Evolutionary conservation across 2,113 vertebrate genomes (phyloP).

Genomic region (Gasterosteus aculeatus): DNA sequence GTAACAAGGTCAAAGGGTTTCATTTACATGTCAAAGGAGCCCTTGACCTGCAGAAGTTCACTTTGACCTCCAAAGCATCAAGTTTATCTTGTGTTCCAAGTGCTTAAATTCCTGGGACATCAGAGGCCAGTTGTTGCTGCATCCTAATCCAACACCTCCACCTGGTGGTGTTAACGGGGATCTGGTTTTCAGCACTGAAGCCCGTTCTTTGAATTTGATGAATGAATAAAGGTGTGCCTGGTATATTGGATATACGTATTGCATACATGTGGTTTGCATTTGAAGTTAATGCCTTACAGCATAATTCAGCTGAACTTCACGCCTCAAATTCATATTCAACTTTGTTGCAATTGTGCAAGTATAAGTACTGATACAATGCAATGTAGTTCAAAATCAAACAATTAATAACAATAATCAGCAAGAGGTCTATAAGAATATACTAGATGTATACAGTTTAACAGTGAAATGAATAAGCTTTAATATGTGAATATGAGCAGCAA

Average conservation of each 20-base stretch:
- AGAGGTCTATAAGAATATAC: not conserved
- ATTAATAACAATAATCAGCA: not conserved
- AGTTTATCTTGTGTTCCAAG: conserved; percentile 6
- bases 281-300: not conserved
- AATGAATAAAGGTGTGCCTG: not conserved
- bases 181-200: not conserved
- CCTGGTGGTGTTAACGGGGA: conserved; percentile 42
- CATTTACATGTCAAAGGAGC: conserved; percentile 3
- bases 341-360: not conserved
- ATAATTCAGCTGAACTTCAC: not conserved
- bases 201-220: not conserved
- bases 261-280: not conserved
- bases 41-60: conserved; percentile 12
- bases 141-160: conserved; percentile 44
- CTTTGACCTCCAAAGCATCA: conserved; percentile 2
- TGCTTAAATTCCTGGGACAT: conserved; percentile 6
- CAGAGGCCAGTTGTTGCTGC: not conserved
- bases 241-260: not conserved
- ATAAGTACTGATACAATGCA: not conserved
- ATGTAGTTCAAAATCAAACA: not conserved
- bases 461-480: not conserved
- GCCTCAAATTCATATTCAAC: not conserved
- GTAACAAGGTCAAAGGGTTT: not conserved
- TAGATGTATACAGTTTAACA: not conserved
- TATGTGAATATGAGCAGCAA: not conserved